Conservation (phyloP, 2,888 invertebrate genomes). For the Dryocosmus kuriphilus region DNA sequence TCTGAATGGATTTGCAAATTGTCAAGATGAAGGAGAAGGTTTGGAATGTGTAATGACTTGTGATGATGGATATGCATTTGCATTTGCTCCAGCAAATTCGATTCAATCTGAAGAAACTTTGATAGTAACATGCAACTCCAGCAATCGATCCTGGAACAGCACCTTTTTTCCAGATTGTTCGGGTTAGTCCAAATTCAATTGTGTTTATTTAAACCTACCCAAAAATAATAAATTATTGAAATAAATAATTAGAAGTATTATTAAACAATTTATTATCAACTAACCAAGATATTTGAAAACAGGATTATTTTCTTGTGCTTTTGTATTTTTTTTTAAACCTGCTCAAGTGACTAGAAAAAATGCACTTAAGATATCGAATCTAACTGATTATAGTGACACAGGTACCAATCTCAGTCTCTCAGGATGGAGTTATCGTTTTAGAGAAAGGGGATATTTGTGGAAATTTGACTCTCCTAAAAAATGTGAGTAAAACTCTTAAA, state of each 20-base stretch:
- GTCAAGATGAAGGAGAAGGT: constrained; percentile 75
- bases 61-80: constrained; percentile 82
- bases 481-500: constrained; percentile 36
- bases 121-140: constrained; percentile 66
- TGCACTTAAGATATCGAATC: background rate
- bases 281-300: background rate
- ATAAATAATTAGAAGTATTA: no score
- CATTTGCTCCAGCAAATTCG: constrained; percentile 70
- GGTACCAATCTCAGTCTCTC: constrained; percentile 78
- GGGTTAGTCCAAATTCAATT: constrained; percentile 70
- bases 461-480: constrained; percentile 74
- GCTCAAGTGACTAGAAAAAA: background rate
- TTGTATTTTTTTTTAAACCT: constrained; percentile 43
- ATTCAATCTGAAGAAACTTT: constrained; percentile 42
- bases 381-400: constrained; percentile 74
- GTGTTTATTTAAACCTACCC: background rate
- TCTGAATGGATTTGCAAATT: constrained; percentile 78
- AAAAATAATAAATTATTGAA: background rate
- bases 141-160: constrained; percentile 58
- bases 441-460: constrained; percentile 77
- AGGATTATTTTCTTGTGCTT: background rate
- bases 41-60: constrained; percentile 81
- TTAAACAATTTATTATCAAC: no score
- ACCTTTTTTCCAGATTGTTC: constrained; percentile 80
- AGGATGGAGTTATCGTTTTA: constrained; percentile 78